Evolutionary conservation across 2,113 vertebrate species (phyloP), one percentile per base, ranked within the genome.

Genomic region (Chlamydotis undulata): DNA sequence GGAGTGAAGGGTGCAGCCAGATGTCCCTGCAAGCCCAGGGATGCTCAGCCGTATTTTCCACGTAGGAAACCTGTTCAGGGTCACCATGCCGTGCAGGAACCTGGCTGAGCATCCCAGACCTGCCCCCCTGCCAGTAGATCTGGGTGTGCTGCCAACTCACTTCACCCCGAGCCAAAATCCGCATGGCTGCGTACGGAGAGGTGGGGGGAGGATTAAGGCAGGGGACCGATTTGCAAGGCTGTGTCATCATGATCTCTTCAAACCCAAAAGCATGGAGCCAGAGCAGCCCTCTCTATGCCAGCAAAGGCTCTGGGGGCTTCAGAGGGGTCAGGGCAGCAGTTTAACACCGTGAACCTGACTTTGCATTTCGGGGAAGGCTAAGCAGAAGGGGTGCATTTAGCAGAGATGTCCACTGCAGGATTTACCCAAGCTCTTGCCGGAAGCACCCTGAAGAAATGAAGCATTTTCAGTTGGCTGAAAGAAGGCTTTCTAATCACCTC

Each of bases 21-120:
- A 31, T 18, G 31, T 14, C 29, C 4, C 1, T 31, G 70, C 14
- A n/a, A 52, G 16, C 8, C 25, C 63, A 15, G 45, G 37, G 37
- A 52, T 63, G 33, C 37, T 47, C 67, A 50, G 47, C 59, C 10
- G 14, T 41, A 19, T 35, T 53, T 59, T 31, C 19, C 24, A 19
- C 24, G 55, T 26, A 23, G 31, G 3, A 43, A 31, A 43, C 12
- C 33, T 7, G 10, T 19, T 35, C 11, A 37, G 29, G 25, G 26
- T 61, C 8, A 4, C n/a, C 0, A 0, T 39, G 56, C 23, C 3
- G 0, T 6, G 43, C 26, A 35, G 41, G 29, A 33, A 43, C 41
- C 41, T 43, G 14, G 15, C 41, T 14, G 14, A 43, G 41, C 41
- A 43, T 43, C 41, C 41, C 41, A 43, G 41, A 14, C 41, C 41